phyloP scores from a whole-genome alignment of 1,140 invertebrate species.

The Protaetia brevitarsis region DNA sequence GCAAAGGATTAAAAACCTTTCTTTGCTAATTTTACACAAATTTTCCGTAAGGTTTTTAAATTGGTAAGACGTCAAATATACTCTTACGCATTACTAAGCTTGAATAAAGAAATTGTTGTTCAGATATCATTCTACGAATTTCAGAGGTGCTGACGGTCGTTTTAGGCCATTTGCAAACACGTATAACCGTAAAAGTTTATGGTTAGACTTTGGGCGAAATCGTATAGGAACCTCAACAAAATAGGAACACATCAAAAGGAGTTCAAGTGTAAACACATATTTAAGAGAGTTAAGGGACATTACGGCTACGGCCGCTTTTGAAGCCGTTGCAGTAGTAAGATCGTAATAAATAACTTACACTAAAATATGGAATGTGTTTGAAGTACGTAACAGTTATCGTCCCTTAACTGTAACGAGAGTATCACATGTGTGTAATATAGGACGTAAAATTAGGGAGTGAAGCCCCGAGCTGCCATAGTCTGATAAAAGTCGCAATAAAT shows the following conservation, averaged over 20 bases:
- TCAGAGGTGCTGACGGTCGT: not conserved
- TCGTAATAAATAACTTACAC: conserved; percentile 2
- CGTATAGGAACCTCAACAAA: conserved; percentile 4
- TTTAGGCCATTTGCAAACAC: not conserved
- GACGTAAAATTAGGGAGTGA: not conserved
- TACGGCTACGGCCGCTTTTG: not conserved
- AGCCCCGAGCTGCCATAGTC: too few species aligned
- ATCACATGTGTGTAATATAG: not conserved
- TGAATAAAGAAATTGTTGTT: not conserved
- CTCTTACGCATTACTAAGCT: too few species aligned
- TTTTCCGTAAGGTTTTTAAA: too few species aligned
- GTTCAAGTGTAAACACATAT: conserved; percentile 15
- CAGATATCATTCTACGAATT: not conserved
- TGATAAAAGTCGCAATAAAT: not conserved
- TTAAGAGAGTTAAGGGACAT: not conserved
- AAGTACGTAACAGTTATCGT: conserved; percentile 8
- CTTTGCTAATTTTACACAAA: too few species aligned
- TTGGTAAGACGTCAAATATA: too few species aligned
- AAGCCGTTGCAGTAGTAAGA: not conserved
- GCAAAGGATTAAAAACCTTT: too few species aligned
- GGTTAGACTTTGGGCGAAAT: not conserved
- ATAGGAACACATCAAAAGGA: not conserved
- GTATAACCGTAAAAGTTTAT: conserved; percentile 4
- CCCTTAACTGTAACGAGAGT: not conserved
- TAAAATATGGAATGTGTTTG: conserved; percentile 1